Evolutionary conservation across 2,888 invertebrate genomes (phyloP), one percentile per base, ranked within the genome.

Genomic region (Nomada fabriciana): DNA sequence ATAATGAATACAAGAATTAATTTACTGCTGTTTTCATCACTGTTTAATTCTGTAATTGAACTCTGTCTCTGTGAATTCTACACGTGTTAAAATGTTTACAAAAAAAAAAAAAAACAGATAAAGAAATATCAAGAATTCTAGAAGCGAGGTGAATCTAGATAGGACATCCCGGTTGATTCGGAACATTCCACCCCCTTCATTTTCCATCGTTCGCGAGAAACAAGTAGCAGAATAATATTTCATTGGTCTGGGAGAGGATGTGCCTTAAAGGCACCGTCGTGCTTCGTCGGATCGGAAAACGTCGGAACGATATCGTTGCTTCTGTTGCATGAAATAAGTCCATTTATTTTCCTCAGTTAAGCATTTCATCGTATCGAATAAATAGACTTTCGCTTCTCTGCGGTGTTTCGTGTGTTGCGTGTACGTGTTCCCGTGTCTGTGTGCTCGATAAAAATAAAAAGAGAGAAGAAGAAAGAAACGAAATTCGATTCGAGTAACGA

Each of bases 301-400:
- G 57, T 67, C 47, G 47, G 15, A 47, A 47, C 47, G 15, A 47
- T 47, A 47, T 36, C 42, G 36, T 72, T 36, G 23, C 23, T 23
- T 72, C 23, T 52, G 20, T 71, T 55, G n/a, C 63, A 64, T 36
- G 18, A 67, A 73, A 67, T 29, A 57, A 55, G 67, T 67, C 18
- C 43, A 72, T 76, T 76, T 72, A 76, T 76, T 76, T 57, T 64
- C 20, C 18, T 82, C 53, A 74, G 23, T 78, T 42, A 74, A 79
- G 25, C 68, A 71, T 11, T 74, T 74, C 69, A 72, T 63, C 67
- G 52, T 52, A 43, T 50, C 72, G 63, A 50, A 70, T 71, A 61
- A 70, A 67, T 67, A 53, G 29, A n/a, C 2, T 47, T 69, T 5
- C 9, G 29, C 57, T 59, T 70, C 47, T 47, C 47, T 59, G n/a